Conservation (phyloP, 2,888 invertebrate genomes). For the Ernsta delagoae region DNA sequence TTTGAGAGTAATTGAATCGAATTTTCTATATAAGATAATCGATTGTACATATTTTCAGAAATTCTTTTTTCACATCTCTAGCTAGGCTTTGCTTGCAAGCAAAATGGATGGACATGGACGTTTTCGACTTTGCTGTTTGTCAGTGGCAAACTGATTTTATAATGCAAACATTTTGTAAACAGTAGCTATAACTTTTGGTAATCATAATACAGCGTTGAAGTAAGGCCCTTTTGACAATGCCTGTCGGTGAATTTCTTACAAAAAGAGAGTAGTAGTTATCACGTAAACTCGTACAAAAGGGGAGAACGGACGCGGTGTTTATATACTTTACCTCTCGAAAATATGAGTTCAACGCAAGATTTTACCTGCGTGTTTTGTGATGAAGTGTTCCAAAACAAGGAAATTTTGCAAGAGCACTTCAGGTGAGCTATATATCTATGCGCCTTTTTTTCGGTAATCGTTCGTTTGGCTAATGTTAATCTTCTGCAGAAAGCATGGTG, state of each 20-base stretch:
- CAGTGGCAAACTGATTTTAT: constrained; percentile 8
- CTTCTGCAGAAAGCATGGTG: constrained; percentile 84
- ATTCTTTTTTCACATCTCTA: too few relatives aligned
- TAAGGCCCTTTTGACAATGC: background rate
- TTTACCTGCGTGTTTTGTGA: constrained; percentile 85
- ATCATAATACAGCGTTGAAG: background rate
- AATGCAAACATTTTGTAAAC: constrained; percentile 15
- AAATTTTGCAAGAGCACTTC: constrained; percentile 86
- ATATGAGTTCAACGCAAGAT: constrained; percentile 53
- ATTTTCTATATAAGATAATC: too few relatives aligned
- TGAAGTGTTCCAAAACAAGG: constrained; percentile 81
- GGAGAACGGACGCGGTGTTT: constrained; percentile 35
- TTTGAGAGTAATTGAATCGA: too few relatives aligned
- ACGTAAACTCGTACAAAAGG: background rate
- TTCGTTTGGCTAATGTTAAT: background rate
- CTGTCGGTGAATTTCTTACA: background rate
- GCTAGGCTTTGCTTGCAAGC: too few relatives aligned
- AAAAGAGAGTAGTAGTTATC: background rate
- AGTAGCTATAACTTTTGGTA: background rate
- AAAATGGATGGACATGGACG: constrained; percentile 26
- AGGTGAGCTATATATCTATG: constrained; percentile 62
- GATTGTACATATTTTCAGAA: too few relatives aligned
- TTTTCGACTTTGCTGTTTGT: constrained; percentile 17
- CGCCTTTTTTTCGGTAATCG: too few relatives aligned
- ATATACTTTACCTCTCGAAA: constrained; percentile 29